phyloP scores from a whole-genome alignment of 2,888 invertebrate species.

The Eurytoma adleriae region DNA sequence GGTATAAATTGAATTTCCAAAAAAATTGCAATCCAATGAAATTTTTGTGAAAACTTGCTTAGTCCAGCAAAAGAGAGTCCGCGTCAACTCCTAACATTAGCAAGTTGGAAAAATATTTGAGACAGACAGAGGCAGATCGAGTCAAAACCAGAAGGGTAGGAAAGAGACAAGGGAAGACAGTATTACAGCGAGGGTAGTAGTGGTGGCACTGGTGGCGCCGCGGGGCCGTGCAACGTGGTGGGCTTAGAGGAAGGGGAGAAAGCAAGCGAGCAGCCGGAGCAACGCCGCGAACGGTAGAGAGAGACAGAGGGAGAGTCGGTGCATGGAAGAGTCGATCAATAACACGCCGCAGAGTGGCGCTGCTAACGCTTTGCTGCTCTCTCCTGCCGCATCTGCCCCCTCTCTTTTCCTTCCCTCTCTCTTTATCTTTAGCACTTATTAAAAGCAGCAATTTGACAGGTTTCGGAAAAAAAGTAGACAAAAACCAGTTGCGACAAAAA shows the following conservation, averaged over 20 bases:
- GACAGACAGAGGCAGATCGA: conserved; percentile 20
- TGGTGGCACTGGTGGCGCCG: conserved; percentile 46
- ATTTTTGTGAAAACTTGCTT: neutral
- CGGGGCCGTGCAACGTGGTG: conserved; percentile 46
- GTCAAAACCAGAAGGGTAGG: conserved; percentile 9
- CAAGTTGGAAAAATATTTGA: neutral
- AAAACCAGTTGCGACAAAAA: neutral
- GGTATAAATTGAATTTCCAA: no score
- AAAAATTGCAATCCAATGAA: neutral
- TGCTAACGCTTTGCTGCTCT: conserved; percentile 60
- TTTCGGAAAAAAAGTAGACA: neutral
- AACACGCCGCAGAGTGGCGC: conserved; percentile 74
- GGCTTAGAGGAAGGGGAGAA: conserved; percentile 46
- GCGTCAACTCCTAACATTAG: neutral
- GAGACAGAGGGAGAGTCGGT: conserved; percentile 44
- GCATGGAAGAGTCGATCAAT: conserved; percentile 72
- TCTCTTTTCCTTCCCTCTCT: conserved; percentile 19
- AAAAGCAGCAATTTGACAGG: neutral
- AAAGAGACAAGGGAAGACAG: conserved; percentile 25
- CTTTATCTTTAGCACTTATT: conserved; percentile 1
- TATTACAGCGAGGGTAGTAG: conserved; percentile 36
- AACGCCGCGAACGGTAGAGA: neutral
- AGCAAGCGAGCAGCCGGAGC: no score
- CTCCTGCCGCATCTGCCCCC: conserved; percentile 37
- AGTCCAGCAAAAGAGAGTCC: neutral